Conservation (phyloP, 2,797 vertebrate genomes). For the Dipus sagitta region DNA sequence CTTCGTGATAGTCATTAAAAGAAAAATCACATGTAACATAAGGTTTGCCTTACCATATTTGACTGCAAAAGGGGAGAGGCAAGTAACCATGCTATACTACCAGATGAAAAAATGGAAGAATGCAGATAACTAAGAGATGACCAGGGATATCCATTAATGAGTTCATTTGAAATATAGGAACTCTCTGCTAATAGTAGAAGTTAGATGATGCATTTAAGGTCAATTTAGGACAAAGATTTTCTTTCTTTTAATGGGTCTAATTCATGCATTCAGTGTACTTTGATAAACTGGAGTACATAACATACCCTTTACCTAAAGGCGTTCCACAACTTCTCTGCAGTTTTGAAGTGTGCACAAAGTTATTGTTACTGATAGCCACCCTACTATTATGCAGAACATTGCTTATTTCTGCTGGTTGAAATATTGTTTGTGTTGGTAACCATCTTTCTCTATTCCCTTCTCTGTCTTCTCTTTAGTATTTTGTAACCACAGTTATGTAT, state of each 20-base stretch:
- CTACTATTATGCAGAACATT: background rate
- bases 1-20: background rate
- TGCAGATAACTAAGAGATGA: background rate
- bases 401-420: background rate
- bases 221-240: background rate
- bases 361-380: background rate
- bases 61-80: background rate
- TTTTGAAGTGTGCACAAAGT: background rate
- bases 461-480: background rate
- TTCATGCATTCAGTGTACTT: background rate
- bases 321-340: background rate
- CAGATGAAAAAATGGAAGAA: background rate
- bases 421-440: background rate
- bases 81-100: background rate
- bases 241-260: constrained; percentile 14
- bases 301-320: background rate
- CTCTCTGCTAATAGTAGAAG: background rate
- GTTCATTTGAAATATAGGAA: background rate
- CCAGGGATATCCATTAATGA: background rate
- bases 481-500: background rate
- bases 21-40: background rate
- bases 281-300: background rate
- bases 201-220: background rate
- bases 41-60: background rate
- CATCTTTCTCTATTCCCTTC: background rate